These are phyloP conservation scores for Eutolmus rufibarbis DNA, from an alignment of 2,888 invertebrate genomes.

Conservation along the genomic window DNA sequence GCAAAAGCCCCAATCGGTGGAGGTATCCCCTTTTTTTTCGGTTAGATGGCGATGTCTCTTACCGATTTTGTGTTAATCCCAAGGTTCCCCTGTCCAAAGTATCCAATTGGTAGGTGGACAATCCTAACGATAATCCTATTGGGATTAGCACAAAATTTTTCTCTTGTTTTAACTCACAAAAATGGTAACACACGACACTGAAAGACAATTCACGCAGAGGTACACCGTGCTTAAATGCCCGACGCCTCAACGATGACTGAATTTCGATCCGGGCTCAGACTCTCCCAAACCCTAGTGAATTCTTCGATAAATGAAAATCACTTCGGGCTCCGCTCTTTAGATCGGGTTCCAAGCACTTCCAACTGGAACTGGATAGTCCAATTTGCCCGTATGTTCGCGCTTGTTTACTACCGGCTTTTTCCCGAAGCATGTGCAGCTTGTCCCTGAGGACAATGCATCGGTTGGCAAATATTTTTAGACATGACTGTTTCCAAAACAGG, in stretches of 20 bases:
- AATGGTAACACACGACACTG: conserved; percentile 3
- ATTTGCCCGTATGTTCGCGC: background rate
- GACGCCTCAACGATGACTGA: conserved; percentile 46
- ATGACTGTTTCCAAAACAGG: background rate
- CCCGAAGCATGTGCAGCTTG: background rate
- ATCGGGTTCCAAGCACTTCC: background rate
- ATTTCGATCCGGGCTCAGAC: background rate
- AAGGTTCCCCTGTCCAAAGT: background rate
- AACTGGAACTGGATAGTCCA: background rate
- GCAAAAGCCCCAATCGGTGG: background rate
- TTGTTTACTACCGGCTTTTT: conserved; percentile 28
- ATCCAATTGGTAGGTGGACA: background rate
- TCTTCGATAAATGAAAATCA: background rate
- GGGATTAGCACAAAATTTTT: background rate
- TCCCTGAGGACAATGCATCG: background rate
- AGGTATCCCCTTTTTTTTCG: background rate
- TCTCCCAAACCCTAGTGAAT: background rate
- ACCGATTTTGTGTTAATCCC: conserved; percentile 24
- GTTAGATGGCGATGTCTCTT: background rate
- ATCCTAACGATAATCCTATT: conserved; percentile 8
- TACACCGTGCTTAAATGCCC: conserved; percentile 23
- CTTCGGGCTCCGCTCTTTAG: background rate
- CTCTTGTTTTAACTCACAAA: background rate
- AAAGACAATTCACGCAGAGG: background rate
- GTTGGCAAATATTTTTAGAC: background rate